Evolutionary conservation across 2,113 vertebrate genomes (phyloP).

Genomic region (Protobothrops flavoviridis): DNA sequence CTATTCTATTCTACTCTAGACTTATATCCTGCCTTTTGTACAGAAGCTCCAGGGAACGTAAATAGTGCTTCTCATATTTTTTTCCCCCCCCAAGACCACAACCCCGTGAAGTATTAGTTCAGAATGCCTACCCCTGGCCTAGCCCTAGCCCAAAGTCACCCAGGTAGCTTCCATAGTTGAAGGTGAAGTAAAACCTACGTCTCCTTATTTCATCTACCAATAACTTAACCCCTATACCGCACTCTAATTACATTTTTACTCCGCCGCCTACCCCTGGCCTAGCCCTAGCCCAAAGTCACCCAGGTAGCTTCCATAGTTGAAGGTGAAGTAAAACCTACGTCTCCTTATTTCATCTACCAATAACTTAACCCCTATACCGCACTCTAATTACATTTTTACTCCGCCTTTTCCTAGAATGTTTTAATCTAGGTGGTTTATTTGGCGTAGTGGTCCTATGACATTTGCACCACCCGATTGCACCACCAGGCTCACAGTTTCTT

Average conservation of each 20-base stretch:
- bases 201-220: background rate
- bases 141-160: background rate
- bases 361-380: background rate
- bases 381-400: background rate
- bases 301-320: background rate
- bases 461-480: background rate
- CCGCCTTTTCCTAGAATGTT: background rate
- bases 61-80: background rate
- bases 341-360: background rate
- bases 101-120: background rate
- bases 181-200: background rate
- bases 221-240: background rate
- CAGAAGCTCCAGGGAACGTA: background rate
- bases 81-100: background rate
- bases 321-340: background rate
- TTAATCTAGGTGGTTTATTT: background rate
- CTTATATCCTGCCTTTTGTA: background rate
- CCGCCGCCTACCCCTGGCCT: no score
- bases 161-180: background rate
- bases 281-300: background rate
- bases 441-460: background rate
- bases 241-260: background rate
- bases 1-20: background rate
- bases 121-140: no score
- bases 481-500: background rate